Evolutionary conservation across 2,888 invertebrate species (phyloP), one percentile per base, ranked within the genome.

Genomic region (Steromphala cineraria): DNA sequence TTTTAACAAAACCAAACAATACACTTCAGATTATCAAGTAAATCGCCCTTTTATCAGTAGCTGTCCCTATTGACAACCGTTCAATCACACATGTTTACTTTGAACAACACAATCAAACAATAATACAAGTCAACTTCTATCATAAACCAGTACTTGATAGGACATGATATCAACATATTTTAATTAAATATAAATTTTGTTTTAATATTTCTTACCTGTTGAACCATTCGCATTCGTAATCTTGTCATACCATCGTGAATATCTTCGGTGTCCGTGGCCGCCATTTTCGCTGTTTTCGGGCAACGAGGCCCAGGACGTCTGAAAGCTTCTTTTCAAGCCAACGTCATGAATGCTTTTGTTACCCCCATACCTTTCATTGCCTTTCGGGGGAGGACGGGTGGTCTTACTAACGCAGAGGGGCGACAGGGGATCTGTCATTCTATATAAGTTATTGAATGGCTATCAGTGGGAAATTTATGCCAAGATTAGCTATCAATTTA

Each of bases 191-290:
- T 46, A 5, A 36, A 17, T 46, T 46, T 52, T 19, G 21, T 21
- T 21, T 40, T 19, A 75, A 46, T 46, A 56, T 4, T 19, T 75
- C 86, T 82, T 55, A 90, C 90, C 87, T 89, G 89, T 81, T 88
- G 87, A 1, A 90, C 87, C 87, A 90, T 85, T 79, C 86, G 85
- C 86, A 89, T 87, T 74, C 88, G 85, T 8, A 90, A 81, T 28
- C 86, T 67, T 7, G 86, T 86, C 89, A 90, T 88, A 75, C 87
- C 87, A 67, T 89, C 87, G 21, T 87, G 83, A 56, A 90, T 88
- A 76, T 89, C 89, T 78, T 89, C 88, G 52, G 87, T 87, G 74
- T 87, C 86, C n/a, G 87, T 86, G 75, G 87, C 81, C 80, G 82
- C 84, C 84, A 83, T 83, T 36, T 80, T 82, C 62, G 28, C 31